A percentile compares a stretch with the other conserved stretches of the same genome.
phyloP scores from a whole-genome alignment of 2,888 invertebrate species.

The Cetonia aurata region DNA sequence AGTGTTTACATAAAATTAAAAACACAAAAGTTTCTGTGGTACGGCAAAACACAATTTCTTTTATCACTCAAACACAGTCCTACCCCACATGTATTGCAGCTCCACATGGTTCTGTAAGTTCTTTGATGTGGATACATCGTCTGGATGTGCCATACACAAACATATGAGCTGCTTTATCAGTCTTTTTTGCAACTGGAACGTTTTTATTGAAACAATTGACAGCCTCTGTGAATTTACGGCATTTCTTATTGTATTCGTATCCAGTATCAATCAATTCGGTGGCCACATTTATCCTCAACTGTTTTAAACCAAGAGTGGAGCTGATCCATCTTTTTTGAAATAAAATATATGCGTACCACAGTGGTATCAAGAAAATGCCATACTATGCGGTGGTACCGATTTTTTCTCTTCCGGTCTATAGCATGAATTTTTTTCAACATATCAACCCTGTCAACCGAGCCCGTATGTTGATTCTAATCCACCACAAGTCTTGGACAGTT shows the following conservation, averaged over 20 bases:
- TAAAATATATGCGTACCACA: not conserved
- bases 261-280: not conserved
- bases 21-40: no score
- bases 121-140: conserved; percentile 11
- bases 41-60: no score
- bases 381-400: not conserved
- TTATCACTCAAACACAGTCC: no score
- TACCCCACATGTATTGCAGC: no score
- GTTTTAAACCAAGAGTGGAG: not conserved
- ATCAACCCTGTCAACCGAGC: conserved; percentile 48
- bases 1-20: no score
- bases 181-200: not conserved
- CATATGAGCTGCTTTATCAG: not conserved
- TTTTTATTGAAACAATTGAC: no score
- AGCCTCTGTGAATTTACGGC: no score
- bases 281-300: conserved; percentile 28
- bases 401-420: conserved; percentile 38
- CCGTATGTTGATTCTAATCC: conserved; percentile 48
- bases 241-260: not conserved
- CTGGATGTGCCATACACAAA: conserved; percentile 6
- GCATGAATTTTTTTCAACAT: conserved; percentile 47
- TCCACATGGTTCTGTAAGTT: conserved; percentile 17
- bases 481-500: conserved; percentile 47
- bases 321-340: not conserved
- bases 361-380: not conserved